Base-by-base conservation (phyloP, 2,888 invertebrate genomes). In the Philhelius pedissequus region DNA sequence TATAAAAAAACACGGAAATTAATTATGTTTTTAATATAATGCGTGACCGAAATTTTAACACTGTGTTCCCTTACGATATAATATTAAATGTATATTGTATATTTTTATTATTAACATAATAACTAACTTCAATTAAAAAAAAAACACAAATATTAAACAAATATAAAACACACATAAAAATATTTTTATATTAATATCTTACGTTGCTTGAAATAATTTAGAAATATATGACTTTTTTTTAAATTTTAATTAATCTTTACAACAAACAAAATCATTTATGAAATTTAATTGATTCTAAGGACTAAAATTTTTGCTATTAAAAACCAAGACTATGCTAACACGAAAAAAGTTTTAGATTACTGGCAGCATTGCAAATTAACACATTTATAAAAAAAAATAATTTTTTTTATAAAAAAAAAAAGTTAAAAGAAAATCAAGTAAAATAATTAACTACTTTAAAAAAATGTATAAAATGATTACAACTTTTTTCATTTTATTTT, bases 171-270 rank as follows among this genome's bases (percentile, higher is more conserved):
- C 56, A 76, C 54, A 76, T 73, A 73, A 56, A 64, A 68, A 69
- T 54, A 64, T 78, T 54, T 76, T 71, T 69, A 81, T 86, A 81
- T 81, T 77, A 81, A 86, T 86, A 86, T 86, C 86, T 86, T 86
- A 86, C 86, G 86, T 86, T 86, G 84, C 80, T 84, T 84, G 68
- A 84, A 84, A 84, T 84, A 68, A 60, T 80, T 82, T 68, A 48
- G 22, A 43, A 62, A 66, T 76, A 50, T 69, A 27, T 45, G 54
- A 45, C 15, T 30, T 62, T 35, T 62, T 52, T 60, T 69, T n/a
- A n/a, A n/a, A n/a, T 52, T 40, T 4, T 40, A 45, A 32, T 64
- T 52, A 69, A 66, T 52, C 58, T 74, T 77, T 80, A 84, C 84
- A 84, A 80, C 84, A 76, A 84, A 84, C 71, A 69, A 80, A 84